These are phyloP conservation scores for Aethes cnicana DNA, from an alignment of 2,888 invertebrate genomes.

Conservation along the genomic window DNA sequence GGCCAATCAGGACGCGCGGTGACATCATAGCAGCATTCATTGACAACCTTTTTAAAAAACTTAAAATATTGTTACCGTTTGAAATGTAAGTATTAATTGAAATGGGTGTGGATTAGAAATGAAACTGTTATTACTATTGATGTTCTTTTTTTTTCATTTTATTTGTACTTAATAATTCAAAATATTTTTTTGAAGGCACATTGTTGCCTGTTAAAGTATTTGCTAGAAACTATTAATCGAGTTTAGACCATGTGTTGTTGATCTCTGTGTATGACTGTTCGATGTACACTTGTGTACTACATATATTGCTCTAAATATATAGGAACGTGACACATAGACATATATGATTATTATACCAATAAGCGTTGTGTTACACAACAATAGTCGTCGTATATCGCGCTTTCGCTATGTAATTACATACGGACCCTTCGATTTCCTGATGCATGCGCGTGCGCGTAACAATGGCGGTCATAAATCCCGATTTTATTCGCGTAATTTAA, in stretches of 20 bases:
- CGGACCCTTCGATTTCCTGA: slow-evolving; percentile 30
- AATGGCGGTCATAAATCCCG: slow-evolving; percentile 24
- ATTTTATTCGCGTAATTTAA: slow-evolving; percentile 28
- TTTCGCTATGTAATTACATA: slow-evolving; percentile 12
- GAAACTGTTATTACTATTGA: slow-evolving; percentile 36
- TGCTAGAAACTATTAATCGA: no score
- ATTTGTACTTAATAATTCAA: no score
- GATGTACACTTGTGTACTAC: no score
- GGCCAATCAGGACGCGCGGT: slow-evolving; percentile 30
- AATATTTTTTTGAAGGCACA: no score
- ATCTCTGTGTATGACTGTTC: no score
- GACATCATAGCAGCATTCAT: slow-evolving; percentile 22
- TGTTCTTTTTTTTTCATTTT: no score
- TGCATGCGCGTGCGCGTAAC: slow-evolving; percentile 9
- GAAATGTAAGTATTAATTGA: neutral
- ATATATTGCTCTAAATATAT: no score
- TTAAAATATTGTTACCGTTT: slow-evolving; percentile 12
- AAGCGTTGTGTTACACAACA: slow-evolving; percentile 2
- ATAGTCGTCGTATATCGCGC: slow-evolving; percentile 7
- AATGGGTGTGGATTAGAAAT: slow-evolving; percentile 6
- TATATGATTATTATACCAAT: neutral
- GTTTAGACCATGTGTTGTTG: no score
- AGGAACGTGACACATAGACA: slow-evolving; percentile 34
- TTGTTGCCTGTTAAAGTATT: no score
- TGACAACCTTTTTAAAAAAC: slow-evolving; percentile 32